Conservation (phyloP, 2,113 vertebrate species). For the Oncorhynchus keta region DNA sequence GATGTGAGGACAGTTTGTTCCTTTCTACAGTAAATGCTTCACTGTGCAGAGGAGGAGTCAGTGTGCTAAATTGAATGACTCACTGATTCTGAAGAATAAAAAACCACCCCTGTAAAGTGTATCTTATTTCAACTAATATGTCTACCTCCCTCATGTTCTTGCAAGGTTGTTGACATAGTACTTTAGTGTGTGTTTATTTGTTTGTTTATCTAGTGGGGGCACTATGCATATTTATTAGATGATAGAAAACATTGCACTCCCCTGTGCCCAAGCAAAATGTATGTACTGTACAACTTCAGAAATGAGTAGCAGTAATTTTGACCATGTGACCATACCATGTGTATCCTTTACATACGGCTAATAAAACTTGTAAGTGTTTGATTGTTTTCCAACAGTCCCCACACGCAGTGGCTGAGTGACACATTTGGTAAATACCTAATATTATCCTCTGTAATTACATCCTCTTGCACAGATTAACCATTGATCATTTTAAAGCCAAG, state of each 20-base stretch:
- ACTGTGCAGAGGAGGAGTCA: background rate
- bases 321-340: too few species aligned
- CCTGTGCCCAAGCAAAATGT: background rate
- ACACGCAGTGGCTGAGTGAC: conserved; percentile 30
- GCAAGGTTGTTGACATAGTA: conserved; percentile 3
- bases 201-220: background rate
- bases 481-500: background rate
- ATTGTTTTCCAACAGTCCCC: conserved; percentile 32
- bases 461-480: conserved; percentile 16
- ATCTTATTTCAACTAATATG: conserved; percentile 3
- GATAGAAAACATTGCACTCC: background rate
- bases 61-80: conserved; percentile 13
- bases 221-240: background rate
- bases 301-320: background rate
- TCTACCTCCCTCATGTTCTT: background rate
- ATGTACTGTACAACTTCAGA: background rate
- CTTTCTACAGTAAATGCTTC: background rate
- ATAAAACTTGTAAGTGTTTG: background rate
- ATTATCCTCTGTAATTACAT: conserved; percentile 12
- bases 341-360: too few species aligned
- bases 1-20: conserved; percentile 1
- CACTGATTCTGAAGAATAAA: conserved; percentile 12
- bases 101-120: conserved; percentile 8
- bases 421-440: conserved; percentile 27
- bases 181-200: background rate